Evolutionary conservation across 2,113 vertebrate species (phyloP).

Genomic region (Oriolus oriolus): DNA sequence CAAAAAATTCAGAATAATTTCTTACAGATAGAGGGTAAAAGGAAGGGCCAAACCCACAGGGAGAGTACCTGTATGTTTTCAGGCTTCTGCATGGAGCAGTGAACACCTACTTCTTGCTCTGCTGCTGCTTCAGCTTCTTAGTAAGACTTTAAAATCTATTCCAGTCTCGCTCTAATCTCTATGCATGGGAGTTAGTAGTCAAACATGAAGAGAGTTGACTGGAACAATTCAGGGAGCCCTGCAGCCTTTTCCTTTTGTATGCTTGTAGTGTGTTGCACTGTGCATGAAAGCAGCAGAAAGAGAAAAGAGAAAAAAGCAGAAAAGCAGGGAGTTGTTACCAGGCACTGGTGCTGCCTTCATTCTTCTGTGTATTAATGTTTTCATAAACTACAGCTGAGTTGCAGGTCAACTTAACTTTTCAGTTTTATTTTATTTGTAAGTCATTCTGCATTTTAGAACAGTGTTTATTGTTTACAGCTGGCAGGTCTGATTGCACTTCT

Average conservation of each 20-base stretch:
- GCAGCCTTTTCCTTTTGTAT: not conserved
- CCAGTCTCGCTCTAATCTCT: constrained; percentile 1
- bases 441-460: not conserved
- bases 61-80: not conserved
- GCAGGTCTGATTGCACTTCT: not conserved
- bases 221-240: not conserved
- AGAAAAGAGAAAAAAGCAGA: not conserved
- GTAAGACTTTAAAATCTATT: not conserved
- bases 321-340: not conserved
- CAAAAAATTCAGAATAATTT: not conserved
- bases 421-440: not conserved
- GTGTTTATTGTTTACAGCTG: not conserved
- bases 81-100: not conserved
- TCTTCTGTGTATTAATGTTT: not conserved
- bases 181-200: not conserved
- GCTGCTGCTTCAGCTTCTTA: not conserved
- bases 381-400: not conserved
- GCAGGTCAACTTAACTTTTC: not conserved
- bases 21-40: not conserved
- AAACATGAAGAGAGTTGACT: not conserved
- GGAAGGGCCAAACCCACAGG: not conserved
- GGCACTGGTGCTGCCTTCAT: not conserved
- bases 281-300: not conserved
- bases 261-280: not conserved
- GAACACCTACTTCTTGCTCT: not conserved